These are phyloP conservation scores for Melanostoma mellinum DNA, from an alignment of 2,888 invertebrate genomes.

Conservation along the genomic window DNA sequence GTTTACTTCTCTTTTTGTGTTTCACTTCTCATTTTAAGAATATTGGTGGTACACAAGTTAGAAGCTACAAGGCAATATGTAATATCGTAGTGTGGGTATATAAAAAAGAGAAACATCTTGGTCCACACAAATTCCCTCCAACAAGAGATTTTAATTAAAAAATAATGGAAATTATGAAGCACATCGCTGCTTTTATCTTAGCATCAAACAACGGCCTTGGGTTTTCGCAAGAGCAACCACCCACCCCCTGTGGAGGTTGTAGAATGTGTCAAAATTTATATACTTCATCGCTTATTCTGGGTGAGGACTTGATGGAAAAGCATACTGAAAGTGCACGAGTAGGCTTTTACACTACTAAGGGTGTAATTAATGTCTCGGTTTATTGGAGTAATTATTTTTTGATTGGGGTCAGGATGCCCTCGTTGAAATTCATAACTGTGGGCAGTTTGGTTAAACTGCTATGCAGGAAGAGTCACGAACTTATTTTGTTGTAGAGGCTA, in stretches of 20 bases:
- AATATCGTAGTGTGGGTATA: not conserved
- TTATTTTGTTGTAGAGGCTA: no score
- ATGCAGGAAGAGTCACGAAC: no score
- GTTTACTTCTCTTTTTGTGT: not conserved
- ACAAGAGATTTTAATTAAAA: constrained; percentile 70
- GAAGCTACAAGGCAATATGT: not conserved
- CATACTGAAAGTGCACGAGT: not conserved
- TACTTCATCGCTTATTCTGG: constrained; percentile 43
- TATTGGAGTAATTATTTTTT: constrained; percentile 56
- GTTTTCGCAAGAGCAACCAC: constrained; percentile 8
- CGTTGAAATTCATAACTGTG: not conserved
- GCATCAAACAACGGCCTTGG: constrained; percentile 37
- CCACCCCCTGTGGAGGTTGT: constrained; percentile 23
- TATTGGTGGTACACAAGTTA: not conserved
- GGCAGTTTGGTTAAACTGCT: constrained; percentile 4
- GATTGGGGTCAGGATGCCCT: not conserved
- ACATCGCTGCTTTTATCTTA: constrained; percentile 39
- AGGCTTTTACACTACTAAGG: not conserved
- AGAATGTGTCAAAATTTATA: constrained; percentile 54
- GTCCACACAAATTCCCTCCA: constrained; percentile 58
- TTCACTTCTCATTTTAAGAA: not conserved
- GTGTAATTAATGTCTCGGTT: constrained; percentile 53
- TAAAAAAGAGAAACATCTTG: constrained; percentile 33
- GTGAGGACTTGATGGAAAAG: constrained; percentile 10
- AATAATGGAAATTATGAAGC: constrained; percentile 68